A percentile compares a stretch with the other conserved stretches of the same genome.
Conservation (phyloP, 2,113 vertebrate species). For the Brachirus orientalis region DNA sequence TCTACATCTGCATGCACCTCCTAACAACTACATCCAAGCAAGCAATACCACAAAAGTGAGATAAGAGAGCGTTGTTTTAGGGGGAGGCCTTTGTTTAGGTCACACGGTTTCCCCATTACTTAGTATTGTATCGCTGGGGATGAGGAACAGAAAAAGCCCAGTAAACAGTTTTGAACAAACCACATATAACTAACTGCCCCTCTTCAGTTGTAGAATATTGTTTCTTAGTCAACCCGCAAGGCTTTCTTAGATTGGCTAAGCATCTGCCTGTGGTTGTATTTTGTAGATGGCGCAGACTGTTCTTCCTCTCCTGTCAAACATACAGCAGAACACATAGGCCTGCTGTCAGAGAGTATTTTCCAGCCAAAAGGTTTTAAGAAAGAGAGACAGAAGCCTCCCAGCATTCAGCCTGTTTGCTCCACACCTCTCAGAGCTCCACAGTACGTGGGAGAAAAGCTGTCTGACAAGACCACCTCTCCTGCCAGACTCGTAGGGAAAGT, state of each 20-base stretch:
- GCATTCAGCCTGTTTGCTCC: slow-evolving; percentile 69
- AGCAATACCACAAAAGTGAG: slow-evolving; percentile 69
- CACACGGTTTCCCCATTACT: slow-evolving; percentile 61
- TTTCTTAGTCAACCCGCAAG: slow-evolving; percentile 63
- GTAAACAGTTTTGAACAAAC: slow-evolving; percentile 60
- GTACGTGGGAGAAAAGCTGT: slow-evolving; percentile 74
- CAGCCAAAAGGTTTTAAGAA: slow-evolving; percentile 71
- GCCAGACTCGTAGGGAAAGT: slow-evolving; percentile 69
- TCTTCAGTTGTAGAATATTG: slow-evolving; percentile 56
- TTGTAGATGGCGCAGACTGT: slow-evolving; percentile 73
- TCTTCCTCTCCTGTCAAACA: slow-evolving; percentile 76
- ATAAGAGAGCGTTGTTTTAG: slow-evolving; percentile 61
- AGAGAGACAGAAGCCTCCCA: slow-evolving; percentile 75
- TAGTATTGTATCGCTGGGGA: slow-evolving; percentile 57
- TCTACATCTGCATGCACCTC: slow-evolving; percentile 52
- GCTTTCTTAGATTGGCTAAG: slow-evolving; percentile 67
- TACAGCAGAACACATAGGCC: slow-evolving; percentile 70
- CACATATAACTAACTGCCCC: slow-evolving; percentile 67
- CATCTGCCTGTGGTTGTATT: slow-evolving; percentile 69
- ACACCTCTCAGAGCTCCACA: slow-evolving; percentile 67
- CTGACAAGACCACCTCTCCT: slow-evolving; percentile 80
- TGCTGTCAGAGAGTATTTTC: slow-evolving; percentile 78
- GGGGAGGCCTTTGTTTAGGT: slow-evolving; percentile 64
- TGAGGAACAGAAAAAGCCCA: slow-evolving; percentile 56
- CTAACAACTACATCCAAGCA: slow-evolving; percentile 34